Evolutionary conservation across 2,113 vertebrate species (phyloP).

Genomic region (Leptocoma aspasia): DNA sequence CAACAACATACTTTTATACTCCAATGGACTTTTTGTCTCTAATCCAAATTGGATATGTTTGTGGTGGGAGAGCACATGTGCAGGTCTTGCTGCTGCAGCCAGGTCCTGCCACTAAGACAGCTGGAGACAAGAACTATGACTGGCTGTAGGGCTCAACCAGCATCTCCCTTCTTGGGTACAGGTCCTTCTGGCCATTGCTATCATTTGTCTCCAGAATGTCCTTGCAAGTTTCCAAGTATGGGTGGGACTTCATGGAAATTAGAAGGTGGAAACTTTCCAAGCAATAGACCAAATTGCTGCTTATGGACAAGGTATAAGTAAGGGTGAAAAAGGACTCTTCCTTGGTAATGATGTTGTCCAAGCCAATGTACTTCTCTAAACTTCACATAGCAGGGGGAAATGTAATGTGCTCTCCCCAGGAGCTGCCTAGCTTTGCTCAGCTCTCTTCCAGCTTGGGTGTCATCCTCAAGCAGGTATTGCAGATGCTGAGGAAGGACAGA

Average conservation of each 20-base stretch:
- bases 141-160: background rate
- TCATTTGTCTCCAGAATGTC: background rate
- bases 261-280: background rate
- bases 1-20: accelerated
- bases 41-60: background rate
- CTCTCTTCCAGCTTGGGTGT: background rate
- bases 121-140: background rate
- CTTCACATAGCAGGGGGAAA: background rate
- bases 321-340: background rate
- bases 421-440: background rate
- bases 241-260: background rate
- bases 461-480: background rate
- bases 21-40: background rate
- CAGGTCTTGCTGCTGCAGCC: background rate
- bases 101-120: background rate
- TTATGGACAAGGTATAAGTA: background rate
- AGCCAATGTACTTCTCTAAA: background rate
- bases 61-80: background rate
- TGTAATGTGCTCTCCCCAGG: background rate
- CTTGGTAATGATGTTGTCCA: background rate
- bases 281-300: background rate
- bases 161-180: accelerated
- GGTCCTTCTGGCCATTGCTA: background rate
- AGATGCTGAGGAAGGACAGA: background rate
- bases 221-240: background rate